These are phyloP conservation scores for Pseudopipra pipra DNA, from an alignment of 2,113 vertebrate genomes.

Conservation along the genomic window DNA sequence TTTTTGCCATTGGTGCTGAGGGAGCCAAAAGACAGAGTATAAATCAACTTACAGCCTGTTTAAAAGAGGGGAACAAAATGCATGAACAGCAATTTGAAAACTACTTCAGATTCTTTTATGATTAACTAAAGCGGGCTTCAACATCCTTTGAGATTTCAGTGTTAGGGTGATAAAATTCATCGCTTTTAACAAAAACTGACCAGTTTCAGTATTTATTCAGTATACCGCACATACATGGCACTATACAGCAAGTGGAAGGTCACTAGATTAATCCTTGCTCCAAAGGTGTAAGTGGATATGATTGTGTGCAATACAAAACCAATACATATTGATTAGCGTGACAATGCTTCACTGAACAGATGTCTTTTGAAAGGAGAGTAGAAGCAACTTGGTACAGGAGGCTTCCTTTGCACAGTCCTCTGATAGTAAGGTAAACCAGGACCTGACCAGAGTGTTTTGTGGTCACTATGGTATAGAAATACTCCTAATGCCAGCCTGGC, in stretches of 20 bases:
- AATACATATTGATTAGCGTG: neutral
- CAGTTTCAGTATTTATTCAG: neutral
- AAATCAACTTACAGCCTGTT: slow-evolving; percentile 51
- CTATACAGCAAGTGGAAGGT: neutral
- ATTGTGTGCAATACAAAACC: neutral
- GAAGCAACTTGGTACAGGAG: neutral
- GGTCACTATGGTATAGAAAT: neutral
- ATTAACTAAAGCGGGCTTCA: neutral
- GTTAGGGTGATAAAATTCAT: neutral
- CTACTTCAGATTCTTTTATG: neutral
- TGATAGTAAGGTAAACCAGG: neutral
- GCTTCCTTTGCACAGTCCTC: neutral
- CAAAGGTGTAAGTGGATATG: slow-evolving; percentile 1
- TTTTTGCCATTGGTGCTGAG: slow-evolving; percentile 16
- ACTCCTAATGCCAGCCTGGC: neutral
- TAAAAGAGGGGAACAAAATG: neutral
- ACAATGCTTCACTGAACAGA: neutral
- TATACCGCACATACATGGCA: neutral
- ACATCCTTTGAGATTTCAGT: neutral
- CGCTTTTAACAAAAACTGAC: neutral
- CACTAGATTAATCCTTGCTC: neutral
- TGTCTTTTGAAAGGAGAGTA: neutral
- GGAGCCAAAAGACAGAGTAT: neutral
- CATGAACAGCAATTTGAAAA: neutral
- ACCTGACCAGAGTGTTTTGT: neutral